These are phyloP conservation scores for Chymomyza amoena DNA, from an alignment of 2,888 invertebrate genomes.

Conservation along the genomic window DNA sequence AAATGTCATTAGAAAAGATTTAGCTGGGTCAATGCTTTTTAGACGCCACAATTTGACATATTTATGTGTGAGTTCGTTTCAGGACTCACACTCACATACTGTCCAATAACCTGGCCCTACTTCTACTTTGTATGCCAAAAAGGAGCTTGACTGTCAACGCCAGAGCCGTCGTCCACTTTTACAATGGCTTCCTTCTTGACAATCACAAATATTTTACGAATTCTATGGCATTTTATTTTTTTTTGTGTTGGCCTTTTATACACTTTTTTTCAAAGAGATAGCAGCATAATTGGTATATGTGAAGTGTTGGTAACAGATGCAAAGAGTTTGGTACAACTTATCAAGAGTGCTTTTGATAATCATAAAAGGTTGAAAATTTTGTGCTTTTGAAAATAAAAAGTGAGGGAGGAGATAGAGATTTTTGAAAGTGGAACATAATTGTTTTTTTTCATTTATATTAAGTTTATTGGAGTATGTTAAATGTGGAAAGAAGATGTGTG, in stretches of 20 bases:
- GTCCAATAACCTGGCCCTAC: constrained; percentile 10
- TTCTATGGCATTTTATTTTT: background rate
- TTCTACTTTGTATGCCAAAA: background rate
- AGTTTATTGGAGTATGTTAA: no score
- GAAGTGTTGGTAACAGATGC: background rate
- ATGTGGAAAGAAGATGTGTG: no score
- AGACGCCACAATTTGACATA: background rate
- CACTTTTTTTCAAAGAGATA: background rate
- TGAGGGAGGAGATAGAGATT: no score
- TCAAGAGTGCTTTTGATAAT: background rate
- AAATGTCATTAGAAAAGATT: background rate
- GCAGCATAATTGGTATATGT: background rate
- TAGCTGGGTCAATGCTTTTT: background rate
- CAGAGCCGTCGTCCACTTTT: background rate
- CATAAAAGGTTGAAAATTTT: no score
- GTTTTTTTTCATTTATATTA: no score
- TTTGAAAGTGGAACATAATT: no score
- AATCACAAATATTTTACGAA: background rate
- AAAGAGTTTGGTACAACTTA: background rate
- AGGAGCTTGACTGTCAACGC: background rate
- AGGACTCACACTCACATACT: background rate
- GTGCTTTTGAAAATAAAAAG: background rate
- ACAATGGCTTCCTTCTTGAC: background rate
- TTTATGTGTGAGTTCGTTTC: background rate
- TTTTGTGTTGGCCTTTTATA: background rate